phyloP scores from a whole-genome alignment of 64 coral and sea anemone species.

The Dendronephthya gigantea region DNA sequence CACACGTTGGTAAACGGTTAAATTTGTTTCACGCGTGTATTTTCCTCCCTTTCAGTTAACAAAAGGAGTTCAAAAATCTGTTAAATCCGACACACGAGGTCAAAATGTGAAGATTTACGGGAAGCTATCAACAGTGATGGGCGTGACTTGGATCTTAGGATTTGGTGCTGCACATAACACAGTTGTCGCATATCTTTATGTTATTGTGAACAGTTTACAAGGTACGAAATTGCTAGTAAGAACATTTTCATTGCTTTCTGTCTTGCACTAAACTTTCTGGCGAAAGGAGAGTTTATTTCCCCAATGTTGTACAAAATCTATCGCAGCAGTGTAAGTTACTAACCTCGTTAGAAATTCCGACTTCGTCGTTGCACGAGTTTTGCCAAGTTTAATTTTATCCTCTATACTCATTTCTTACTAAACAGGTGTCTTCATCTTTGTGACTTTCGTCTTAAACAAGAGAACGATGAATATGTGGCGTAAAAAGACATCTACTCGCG shows the following conservation, averaged over 20 bases:
- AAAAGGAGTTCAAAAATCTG: neutral
- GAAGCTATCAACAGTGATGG: neutral
- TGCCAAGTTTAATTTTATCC: neutral
- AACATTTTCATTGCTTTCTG: neutral
- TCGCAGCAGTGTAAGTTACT: too few species aligned
- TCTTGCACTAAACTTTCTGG: neutral
- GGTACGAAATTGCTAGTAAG: too few species aligned
- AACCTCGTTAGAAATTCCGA: too few species aligned
- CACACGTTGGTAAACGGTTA: too few species aligned
- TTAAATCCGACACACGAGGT: neutral
- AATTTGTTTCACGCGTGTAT: too few species aligned
- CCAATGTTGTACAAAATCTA: too few species aligned
- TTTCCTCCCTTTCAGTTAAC: neutral
- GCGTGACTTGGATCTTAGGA: neutral
- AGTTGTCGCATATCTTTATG: neutral
- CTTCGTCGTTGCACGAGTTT: too few species aligned
- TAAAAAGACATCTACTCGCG: neutral
- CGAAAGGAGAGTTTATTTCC: too few species aligned
- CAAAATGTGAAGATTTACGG: neutral
- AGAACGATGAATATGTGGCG: neutral
- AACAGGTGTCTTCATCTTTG: neutral
- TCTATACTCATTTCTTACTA: neutral
- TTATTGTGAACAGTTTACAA: slow-evolving; percentile 1
- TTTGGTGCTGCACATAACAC: neutral
- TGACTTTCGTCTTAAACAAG: neutral